Evolutionary conservation across 2,113 vertebrate genomes (phyloP), one percentile per base, ranked within the genome.

Genomic region (Psittacula cyanocephala): DNA sequence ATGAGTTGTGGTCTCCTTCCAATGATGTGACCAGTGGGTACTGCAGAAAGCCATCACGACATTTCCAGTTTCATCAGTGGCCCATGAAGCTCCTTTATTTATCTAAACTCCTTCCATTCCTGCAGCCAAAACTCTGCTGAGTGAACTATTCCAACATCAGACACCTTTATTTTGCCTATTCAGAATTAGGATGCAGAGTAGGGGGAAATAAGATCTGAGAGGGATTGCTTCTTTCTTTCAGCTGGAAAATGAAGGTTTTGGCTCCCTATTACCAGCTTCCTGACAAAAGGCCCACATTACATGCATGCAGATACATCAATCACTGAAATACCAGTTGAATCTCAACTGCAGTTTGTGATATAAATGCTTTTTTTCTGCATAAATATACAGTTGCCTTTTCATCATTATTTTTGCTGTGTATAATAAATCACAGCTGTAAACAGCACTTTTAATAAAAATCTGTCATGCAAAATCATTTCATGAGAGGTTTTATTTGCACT

Each of bases 401-500:
- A 4, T 70, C 37, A 4, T 52, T 70, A 60, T 78, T 84, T 96
- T 94, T 81, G 87, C 11, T 0, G 1, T 25, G 7, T 70, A 37
- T 11, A 68, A 50, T 81, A 93, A 93, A 83, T 74, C 35, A 95
- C 39, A 63, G 17, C 37, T 91, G 25, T n/a, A 89, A 93, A 71
- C 31, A 77, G 19, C 19, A 83, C 68, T 88, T 89, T n/a, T 62
- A 92, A 68, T 84, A 93, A 96, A 93, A 89, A 37, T 23, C 14
- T 95, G 41, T 68, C 47, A 89, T 28, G 9, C 43, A n/a, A 84
- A 82, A 79, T 69, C 24, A 62, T 81, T 86, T 86, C 74, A 49
- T 80, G 44, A 85, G 63, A 44, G 6, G 23, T 50, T 96, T 93
- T 94, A 70, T 96, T 84, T 96, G 31, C 53, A 59, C 37, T 59